Conservation (phyloP, 1,140 invertebrate genomes). For the Ostrea denselamellosa region DNA sequence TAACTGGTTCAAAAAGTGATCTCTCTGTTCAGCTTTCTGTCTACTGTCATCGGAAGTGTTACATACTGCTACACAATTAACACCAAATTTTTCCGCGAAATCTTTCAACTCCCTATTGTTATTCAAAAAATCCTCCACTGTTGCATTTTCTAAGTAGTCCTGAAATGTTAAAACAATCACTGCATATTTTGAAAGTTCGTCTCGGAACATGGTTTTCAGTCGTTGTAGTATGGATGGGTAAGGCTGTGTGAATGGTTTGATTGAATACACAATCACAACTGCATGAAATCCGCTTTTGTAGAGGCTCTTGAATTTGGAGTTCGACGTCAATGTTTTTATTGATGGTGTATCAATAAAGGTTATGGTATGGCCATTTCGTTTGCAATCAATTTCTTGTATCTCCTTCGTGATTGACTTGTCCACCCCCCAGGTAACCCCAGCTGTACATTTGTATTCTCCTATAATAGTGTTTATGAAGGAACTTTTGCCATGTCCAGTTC, state of each 20-base stretch:
- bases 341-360: constrained; percentile 15
- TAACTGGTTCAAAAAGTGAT: background rate
- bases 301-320: background rate
- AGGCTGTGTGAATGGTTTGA: background rate
- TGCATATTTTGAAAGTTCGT: background rate
- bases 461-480: background rate
- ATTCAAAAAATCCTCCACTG: background rate
- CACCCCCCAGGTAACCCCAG: background rate
- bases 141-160: background rate
- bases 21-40: background rate
- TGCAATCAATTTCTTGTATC: background rate
- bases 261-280: background rate
- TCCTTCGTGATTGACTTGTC: background rate
- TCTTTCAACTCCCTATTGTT: background rate
- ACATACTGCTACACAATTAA: background rate
- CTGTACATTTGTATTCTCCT: background rate
- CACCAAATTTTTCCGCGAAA: background rate
- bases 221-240: background rate
- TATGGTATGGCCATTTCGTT: background rate
- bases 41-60: background rate
- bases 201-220: background rate
- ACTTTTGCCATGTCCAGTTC: background rate
- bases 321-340: background rate
- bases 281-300: background rate
- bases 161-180: constrained; percentile 5